Evolutionary conservation across 2,888 invertebrate genomes (phyloP).

Genomic region (Ganaspis brasiliensis): DNA sequence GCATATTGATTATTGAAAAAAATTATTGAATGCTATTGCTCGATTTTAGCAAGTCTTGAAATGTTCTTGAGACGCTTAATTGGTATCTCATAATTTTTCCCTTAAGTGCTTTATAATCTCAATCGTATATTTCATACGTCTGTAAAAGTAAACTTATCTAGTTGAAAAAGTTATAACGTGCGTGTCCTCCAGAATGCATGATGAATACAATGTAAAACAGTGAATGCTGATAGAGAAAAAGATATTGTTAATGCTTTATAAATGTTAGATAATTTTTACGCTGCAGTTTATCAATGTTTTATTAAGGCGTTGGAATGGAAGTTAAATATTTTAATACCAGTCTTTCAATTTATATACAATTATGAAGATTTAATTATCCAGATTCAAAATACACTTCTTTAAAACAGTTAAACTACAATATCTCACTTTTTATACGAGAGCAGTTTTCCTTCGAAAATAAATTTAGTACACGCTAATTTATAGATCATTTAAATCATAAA

Average conservation of each 20-base stretch:
- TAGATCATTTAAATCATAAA: background rate
- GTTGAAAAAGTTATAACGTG: conserved; percentile 20
- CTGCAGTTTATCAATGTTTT: conserved; percentile 17
- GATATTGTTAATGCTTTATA: conserved; percentile 24
- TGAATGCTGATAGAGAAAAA: conserved; percentile 41
- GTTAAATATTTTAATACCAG: conserved; percentile 11
- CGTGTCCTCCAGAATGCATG: conserved; percentile 20
- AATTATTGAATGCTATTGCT: conserved; percentile 45
- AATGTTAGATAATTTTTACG: conserved; percentile 19
- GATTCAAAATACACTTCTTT: conserved; percentile 28
- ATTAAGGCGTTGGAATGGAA: background rate
- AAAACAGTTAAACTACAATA: background rate
- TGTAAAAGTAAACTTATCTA: conserved; percentile 51
- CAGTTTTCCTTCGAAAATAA: background rate
- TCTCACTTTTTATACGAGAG: background rate
- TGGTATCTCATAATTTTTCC: conserved; percentile 75
- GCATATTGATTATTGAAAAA: conserved; percentile 33
- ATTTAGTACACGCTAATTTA: background rate
- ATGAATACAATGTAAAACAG: conserved; percentile 50
- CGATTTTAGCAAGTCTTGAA: conserved; percentile 51
- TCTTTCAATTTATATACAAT: conserved; percentile 9
- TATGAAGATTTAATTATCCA: conserved; percentile 18
- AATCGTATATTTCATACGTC: conserved; percentile 64
- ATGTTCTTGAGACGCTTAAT: conserved; percentile 67
- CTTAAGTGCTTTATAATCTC: conserved; percentile 77